Evolutionary conservation across 2,113 vertebrate species (phyloP).

Genomic region (Syrmaticus mikado): DNA sequence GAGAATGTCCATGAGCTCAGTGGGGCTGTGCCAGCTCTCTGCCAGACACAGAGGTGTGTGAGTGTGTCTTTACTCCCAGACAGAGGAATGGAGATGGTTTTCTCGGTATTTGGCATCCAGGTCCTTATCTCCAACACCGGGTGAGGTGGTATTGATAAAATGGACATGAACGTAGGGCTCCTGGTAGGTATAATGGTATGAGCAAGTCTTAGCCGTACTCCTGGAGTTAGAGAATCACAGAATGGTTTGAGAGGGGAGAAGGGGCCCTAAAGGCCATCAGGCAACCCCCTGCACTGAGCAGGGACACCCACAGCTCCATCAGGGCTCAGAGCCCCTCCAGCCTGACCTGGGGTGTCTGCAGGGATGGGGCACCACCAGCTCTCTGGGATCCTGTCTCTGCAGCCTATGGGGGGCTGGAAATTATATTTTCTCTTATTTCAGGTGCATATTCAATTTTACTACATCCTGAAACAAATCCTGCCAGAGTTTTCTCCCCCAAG

Average conservation of each 20-base stretch:
- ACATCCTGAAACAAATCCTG: not conserved
- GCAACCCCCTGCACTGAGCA: no score
- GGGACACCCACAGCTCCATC: no score
- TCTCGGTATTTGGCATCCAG: not conserved
- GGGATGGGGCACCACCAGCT: no score
- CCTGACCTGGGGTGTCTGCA: no score
- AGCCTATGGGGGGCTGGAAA: not conserved
- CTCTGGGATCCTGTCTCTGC: not conserved
- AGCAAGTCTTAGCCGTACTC: not conserved
- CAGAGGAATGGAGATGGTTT: not conserved
- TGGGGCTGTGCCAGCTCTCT: not conserved
- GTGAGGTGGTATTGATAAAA: not conserved
- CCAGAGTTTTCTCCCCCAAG: not conserved
- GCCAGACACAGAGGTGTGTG: not conserved
- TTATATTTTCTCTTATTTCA: not conserved
- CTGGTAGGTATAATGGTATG: rapidly evolving
- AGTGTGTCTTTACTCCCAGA: not conserved
- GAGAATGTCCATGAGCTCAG: not conserved
- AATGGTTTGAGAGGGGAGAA: no score
- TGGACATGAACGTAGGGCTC: not conserved
- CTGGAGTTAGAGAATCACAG: not conserved
- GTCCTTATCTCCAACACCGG: not conserved
- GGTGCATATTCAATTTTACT: not conserved
- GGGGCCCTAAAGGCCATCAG: no score
- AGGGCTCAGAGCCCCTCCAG: no score